These are phyloP conservation scores for Drosophila varians DNA, from an alignment of 1,140 invertebrate genomes.

Conservation along the genomic window DNA sequence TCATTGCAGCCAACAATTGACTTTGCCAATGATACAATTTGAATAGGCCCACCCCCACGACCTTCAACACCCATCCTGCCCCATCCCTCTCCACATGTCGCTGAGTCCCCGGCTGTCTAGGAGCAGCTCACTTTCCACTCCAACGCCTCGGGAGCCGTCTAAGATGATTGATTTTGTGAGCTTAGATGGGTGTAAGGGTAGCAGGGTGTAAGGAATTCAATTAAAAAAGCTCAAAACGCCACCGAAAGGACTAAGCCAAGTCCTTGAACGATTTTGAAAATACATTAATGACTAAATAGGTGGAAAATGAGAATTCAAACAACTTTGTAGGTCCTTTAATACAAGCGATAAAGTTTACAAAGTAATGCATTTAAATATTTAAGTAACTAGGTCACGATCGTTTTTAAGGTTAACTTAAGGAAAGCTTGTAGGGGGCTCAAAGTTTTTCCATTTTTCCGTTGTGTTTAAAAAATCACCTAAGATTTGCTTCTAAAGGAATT, in stretches of 20 bases:
- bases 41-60: constrained; percentile 23
- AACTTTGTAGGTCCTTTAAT: too few relatives aligned
- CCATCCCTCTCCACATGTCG: constrained; percentile 11
- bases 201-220: constrained; percentile 32
- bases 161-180: constrained; percentile 45
- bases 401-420: too few relatives aligned
- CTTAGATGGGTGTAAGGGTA: constrained; percentile 22
- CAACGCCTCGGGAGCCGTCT: constrained; percentile 36
- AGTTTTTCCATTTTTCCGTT: too few relatives aligned
- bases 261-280: too few relatives aligned
- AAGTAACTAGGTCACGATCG: too few relatives aligned
- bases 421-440: too few relatives aligned
- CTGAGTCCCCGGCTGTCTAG: constrained; percentile 15
- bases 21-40: constrained; percentile 65
- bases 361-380: too few relatives aligned
- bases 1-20: constrained; percentile 70
- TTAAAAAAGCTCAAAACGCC: constrained; percentile 33
- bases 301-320: too few relatives aligned
- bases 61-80: background rate
- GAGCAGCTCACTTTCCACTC: constrained; percentile 43
- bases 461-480: too few relatives aligned
- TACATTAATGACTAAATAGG: too few relatives aligned
- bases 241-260: background rate
- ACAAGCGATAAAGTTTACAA: too few relatives aligned
- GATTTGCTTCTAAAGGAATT: too few relatives aligned